phyloP scores from a whole-genome alignment of 2,888 invertebrate species.

The Yponomeuta plumbellus region DNA sequence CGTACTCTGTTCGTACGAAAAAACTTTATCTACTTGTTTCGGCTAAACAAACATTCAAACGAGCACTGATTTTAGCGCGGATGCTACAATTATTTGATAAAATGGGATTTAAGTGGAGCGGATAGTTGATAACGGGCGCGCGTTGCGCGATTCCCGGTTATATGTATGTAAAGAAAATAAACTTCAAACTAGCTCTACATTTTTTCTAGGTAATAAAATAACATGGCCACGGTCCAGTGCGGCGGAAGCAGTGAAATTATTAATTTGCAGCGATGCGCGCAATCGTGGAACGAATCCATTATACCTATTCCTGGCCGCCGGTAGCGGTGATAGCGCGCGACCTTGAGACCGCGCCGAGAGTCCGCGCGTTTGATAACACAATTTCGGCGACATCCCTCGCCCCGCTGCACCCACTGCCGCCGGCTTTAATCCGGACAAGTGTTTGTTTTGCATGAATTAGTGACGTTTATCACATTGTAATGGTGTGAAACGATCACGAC shows the following conservation, averaged over 20 bases:
- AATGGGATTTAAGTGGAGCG: neutral
- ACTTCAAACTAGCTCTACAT: neutral
- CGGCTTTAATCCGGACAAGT: constrained; percentile 24
- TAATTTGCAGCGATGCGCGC: constrained; percentile 52
- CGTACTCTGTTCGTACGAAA: constrained; percentile 30
- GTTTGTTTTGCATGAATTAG: constrained; percentile 67
- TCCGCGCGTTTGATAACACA: constrained; percentile 53
- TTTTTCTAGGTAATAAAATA: constrained; percentile 12
- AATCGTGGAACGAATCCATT: constrained; percentile 60
- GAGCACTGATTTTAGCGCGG: neutral
- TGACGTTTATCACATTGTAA: constrained; percentile 50
- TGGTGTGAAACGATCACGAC: constrained; percentile 50
- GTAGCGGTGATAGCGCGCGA: constrained; percentile 59
- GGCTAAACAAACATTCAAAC: neutral
- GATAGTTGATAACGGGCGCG: neutral
- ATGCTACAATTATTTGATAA: neutral
- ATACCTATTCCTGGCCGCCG: constrained; percentile 34
- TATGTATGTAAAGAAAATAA: neutral
- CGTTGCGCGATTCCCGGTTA: neutral
- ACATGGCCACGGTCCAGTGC: constrained; percentile 15
- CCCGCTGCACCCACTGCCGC: constrained; percentile 40
- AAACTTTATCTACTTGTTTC: constrained; percentile 10
- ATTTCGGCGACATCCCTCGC: constrained; percentile 52
- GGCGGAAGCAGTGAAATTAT: constrained; percentile 22
- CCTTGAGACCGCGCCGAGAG: constrained; percentile 60